Base-by-base conservation (phyloP, 2,113 vertebrate genomes). In the Dendrocopos noguchii region DNA sequence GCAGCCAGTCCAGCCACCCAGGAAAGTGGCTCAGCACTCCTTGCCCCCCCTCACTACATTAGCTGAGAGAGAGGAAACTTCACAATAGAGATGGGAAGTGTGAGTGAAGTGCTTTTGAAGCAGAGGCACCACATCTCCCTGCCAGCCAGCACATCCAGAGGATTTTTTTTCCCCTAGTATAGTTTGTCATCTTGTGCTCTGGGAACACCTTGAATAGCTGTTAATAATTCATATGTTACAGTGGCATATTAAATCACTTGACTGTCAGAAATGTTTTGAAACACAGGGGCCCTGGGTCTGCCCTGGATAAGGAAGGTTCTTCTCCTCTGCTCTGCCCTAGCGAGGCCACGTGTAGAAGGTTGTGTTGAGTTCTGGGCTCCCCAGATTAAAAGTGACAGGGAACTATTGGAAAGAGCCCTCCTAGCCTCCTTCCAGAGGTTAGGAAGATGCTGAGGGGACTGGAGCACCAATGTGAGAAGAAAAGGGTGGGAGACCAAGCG, bases 221-320 rank as follows among this genome's bases (percentile, higher is more conserved):
- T 92, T 87, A 87, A 95, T 94, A 95, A 95, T 95, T 87, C 66
- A 90, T 65, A 42, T 39, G 25, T 70, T 80, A 73, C 31, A 68
- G 60, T 65, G 60, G 82, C 60, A 65, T 68, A 70, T 55, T 87
- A 81, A 87, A 80, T 87, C 79, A 83, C 70, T 56, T 12, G 46
- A 36, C 80, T 78, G 65, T 77, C 28, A 28, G 75, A 78, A 78
- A 60, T 2, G 28, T 90, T 44, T 84, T 84, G 79, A 87, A 92
- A 78, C 33, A 39, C 36, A 68, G 50, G 7, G 82, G 34, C 60
- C 78, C 33, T 72, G 59, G 34, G 22, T 76, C 65, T 87, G 44
- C 18, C 16, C 52, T 81, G 71, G 55, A 60, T 76, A 56, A 87
- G 15, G 55, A 87, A 44, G 36, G 70, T 13, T 52, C 22, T 52